A percentile compares a stretch with the other conserved stretches of the same genome.
Conservation (phyloP, 2,113 vertebrate species). For the Cebidichthys violaceus region DNA sequence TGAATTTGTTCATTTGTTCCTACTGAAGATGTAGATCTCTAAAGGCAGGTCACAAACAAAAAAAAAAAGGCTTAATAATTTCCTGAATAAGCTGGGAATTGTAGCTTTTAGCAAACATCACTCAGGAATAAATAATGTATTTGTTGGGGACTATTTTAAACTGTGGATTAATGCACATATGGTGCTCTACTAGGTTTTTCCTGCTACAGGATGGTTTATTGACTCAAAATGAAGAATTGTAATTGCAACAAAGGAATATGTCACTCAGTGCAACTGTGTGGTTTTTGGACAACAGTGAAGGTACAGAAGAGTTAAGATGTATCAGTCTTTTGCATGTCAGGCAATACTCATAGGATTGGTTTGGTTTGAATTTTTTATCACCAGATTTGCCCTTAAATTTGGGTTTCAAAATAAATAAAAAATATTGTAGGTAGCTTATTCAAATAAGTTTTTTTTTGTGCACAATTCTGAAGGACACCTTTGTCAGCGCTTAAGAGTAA, state of each 20-base stretch:
- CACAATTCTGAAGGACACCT: slow-evolving; percentile 15
- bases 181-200: neutral
- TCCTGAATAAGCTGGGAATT: neutral
- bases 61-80: neutral
- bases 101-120: neutral
- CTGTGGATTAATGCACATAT: neutral
- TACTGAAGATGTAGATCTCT: neutral
- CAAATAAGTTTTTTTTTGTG: neutral
- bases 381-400: neutral
- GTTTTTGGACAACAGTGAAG: neutral
- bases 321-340: neutral
- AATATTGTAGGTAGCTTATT: neutral
- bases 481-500: slow-evolving; percentile 17
- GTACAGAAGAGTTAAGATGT: neutral
- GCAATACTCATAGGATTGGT: neutral
- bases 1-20: neutral
- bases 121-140: neutral
- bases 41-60: neutral
- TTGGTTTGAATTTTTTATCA: neutral
- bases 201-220: neutral
- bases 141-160: neutral
- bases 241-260: neutral
- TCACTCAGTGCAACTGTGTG: neutral
- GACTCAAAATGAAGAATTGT: neutral
- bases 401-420: too few species aligned